These are phyloP conservation scores for Heterohyrax brucei DNA, from an alignment of 2,797 vertebrate species.

Conservation along the genomic window DNA sequence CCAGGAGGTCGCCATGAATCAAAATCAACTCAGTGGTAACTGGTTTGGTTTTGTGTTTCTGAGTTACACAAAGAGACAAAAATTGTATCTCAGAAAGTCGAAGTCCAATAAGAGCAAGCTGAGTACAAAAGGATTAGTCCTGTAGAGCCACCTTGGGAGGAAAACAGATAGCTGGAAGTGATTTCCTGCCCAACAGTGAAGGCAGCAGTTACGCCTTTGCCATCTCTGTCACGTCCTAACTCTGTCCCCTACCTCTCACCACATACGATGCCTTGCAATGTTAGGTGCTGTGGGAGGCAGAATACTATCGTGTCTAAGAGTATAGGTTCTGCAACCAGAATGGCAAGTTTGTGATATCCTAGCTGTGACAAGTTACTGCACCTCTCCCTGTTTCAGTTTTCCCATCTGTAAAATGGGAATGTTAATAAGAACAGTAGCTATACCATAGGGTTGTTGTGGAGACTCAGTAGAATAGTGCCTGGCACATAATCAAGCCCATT, in stretches of 20 bases:
- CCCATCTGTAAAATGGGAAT: constrained; percentile 21
- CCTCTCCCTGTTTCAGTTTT: neutral
- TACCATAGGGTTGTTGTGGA: neutral
- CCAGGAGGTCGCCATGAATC: neutral
- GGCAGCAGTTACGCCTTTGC: neutral
- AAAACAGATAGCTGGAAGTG: neutral
- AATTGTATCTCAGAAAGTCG: neutral
- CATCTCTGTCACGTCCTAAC: neutral
- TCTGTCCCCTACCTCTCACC: neutral
- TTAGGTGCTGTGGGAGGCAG: neutral
- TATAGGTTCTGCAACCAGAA: neutral
- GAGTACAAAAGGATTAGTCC: neutral
- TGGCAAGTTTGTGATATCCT: neutral
- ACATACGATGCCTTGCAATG: neutral
- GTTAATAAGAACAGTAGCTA: neutral
- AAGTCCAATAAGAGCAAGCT: neutral
- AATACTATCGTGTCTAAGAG: neutral
- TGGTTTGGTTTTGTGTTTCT: neutral
- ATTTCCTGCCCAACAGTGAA: neutral
- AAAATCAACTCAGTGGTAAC: neutral
- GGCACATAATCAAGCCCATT: no score
- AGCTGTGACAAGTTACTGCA: neutral
- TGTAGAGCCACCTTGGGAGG: neutral
- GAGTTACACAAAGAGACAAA: no score
- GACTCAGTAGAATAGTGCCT: neutral